Evolutionary conservation across 30 jellyfish, hydroid and myxozoan genomes (phyloP), one percentile per base, ranked within the genome.

Genomic region (Mastigias papua): DNA sequence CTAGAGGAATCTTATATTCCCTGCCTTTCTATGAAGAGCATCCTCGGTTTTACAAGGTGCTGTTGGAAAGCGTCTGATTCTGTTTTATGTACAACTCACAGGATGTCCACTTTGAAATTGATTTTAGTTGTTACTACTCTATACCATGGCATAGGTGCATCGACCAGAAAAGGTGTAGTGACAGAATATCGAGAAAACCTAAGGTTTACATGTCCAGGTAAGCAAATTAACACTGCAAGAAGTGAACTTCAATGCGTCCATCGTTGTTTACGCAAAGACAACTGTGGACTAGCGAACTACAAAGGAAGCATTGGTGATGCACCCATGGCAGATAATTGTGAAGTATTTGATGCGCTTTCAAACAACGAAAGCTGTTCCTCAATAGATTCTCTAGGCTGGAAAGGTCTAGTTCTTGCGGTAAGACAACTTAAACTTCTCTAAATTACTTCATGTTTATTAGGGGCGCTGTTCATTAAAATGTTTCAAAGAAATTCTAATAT

Each of bases 211-310:
- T 63, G 74, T 25, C 17, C 74, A 27, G 23, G 26, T 42, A 63
- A 63, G 42, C 19, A 13, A 17, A 22, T 27, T 17, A 15, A 2
- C 19, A 20, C 46, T 63, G 42, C 26, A 1, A 19, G 7, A n/a
- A 63, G 74, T 63, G 74, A 63, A 20, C 21, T 63, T 2, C 74
- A 63, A 42, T 63, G 74, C 26, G 20, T 63, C 26, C 74, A 63
- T 23, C 74, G 42, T 25, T 63, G 74, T 25, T 25, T 63, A 25
- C 35, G 42, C 37, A 63, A 25, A 1, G 74, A 63, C 0, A 25
- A 11, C 8, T 63, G 74, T 25, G 42, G 20, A 8, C 5, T 63
- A 8, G 21, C 26, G 42, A 63, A 63, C 23, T 63, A 63, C 74
- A 63, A 63, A 63, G 46, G 20, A 13, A 26, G 6, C 1, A 42